These are phyloP conservation scores for Nyctereutes procyonoides DNA, from an alignment of 2,113 vertebrate species.

Conservation along the genomic window DNA sequence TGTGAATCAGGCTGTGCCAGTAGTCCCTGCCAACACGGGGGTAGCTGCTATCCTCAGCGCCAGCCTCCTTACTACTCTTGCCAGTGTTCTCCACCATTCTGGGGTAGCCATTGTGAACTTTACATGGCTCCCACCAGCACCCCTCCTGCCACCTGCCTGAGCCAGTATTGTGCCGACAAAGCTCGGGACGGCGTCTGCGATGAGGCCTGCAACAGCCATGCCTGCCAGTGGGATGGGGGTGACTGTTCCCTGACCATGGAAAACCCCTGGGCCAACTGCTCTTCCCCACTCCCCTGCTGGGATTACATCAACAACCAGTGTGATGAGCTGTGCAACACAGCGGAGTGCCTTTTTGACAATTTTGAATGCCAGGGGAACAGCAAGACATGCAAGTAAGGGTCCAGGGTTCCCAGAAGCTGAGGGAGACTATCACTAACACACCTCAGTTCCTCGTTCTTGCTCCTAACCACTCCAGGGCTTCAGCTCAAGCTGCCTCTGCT, in stretches of 20 bases:
- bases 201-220: constrained; percentile 91
- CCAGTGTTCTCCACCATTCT: constrained; percentile 86
- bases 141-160: constrained; percentile 85
- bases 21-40: constrained; percentile 91
- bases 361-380: constrained; percentile 91
- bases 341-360: constrained; percentile 95
- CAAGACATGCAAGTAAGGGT: constrained; percentile 92
- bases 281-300: constrained; percentile 90
- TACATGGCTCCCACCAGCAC: neutral
- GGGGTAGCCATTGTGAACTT: constrained; percentile 89
- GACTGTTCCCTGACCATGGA: constrained; percentile 93
- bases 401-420: neutral
- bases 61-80: constrained; percentile 89
- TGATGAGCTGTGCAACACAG: constrained; percentile 93
- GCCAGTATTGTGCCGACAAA: constrained; percentile 86
- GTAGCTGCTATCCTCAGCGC: constrained; percentile 88
- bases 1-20: constrained; percentile 89
- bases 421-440: constrained; percentile 65
- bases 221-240: constrained; percentile 95
- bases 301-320: constrained; percentile 92
- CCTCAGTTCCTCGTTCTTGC: neutral
- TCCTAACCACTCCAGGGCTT: constrained; percentile 53
- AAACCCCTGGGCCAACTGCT: constrained; percentile 93
- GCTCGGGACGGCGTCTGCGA: constrained; percentile 91
- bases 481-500: constrained; percentile 61